phyloP scores from a whole-genome alignment of 2,888 invertebrate species.

The Scelioninae gen. 1 region DNA sequence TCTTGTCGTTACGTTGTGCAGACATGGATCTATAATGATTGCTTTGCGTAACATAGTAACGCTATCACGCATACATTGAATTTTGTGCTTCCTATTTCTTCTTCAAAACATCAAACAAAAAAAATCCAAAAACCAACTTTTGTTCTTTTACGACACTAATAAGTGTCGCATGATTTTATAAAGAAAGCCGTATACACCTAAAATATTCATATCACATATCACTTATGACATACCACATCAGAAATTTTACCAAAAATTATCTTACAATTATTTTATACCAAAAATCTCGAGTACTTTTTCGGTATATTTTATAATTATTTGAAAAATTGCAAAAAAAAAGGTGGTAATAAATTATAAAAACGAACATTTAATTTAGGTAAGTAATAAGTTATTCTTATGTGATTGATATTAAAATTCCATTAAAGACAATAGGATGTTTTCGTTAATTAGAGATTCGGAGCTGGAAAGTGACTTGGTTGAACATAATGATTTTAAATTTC shows the following conservation, averaged over 20 bases:
- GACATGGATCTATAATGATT: slow-evolving; percentile 66
- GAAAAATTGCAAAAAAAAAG: too few species aligned
- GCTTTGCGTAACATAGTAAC: slow-evolving; percentile 68
- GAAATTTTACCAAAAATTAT: too few species aligned
- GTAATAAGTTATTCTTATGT: not conserved
- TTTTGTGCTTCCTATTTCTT: slow-evolving; percentile 37
- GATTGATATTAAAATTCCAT: slow-evolving; percentile 30
- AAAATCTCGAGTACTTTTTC: too few species aligned
- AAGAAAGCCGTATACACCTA: too few species aligned
- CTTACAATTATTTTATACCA: not conserved
- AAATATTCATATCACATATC: too few species aligned
- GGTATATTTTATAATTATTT: too few species aligned
- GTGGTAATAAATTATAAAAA: not conserved
- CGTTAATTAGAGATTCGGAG: slow-evolving; percentile 41
- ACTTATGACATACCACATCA: too few species aligned
- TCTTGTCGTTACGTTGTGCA: slow-evolving; percentile 61
- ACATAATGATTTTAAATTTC: slow-evolving; percentile 50
- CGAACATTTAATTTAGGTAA: not conserved
- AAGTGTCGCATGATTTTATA: too few species aligned
- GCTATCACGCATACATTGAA: slow-evolving; percentile 54
- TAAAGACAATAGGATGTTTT: slow-evolving; percentile 44
- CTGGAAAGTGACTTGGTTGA: slow-evolving; percentile 42
- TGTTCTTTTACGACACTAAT: too few species aligned
- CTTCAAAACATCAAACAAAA: not conserved
- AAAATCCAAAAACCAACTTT: too few species aligned